Evolutionary conservation across 2,113 vertebrate genomes (phyloP), one percentile per base, ranked within the genome.

Genomic region (Cephalophus harveyi): DNA sequence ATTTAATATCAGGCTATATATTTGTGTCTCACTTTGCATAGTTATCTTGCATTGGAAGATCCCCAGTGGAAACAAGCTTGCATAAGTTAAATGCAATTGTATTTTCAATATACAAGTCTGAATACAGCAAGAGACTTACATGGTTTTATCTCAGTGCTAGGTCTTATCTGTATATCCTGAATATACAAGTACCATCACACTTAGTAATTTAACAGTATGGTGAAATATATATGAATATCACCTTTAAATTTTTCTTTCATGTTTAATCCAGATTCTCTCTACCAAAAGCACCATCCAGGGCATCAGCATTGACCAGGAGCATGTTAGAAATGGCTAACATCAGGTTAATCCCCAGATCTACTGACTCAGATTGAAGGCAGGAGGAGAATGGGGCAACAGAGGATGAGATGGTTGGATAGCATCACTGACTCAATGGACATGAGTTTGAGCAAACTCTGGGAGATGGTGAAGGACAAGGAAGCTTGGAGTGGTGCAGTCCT

Each of bases 141-240:
- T 28, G 36, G 81, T 84, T 86, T 57, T 52, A 96, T 84, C 92
- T 91, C 21, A 82, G n/a, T 8, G 86, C 83, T 96, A 59, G 59
- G 52, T 93, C 59, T 33, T 83, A 86, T 91, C 81, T 91, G 86
- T 79, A n/a, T 48, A 27, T 71, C 85, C 86, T 96, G 67, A 89
- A 87, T 96, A 95, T 89, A 91, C 94, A 74, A 87, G 79, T 79
- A 95, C 67, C 93, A 84, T n/a, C 16, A 59, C 78, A 87, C 95
- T 89, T 97, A 74, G 88, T 90, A 91, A 98, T 95, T 98, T 97
- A 96, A 96, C 62, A 16, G 5, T 7, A 59, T 7, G 9, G 17
- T 87, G 95, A 97, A 98, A 97, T 62, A 79, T 82, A 19, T 40
- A 93, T 95, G 97, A 97, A 97, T 83, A 79, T 86, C 33, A 89